Evolutionary conservation across 2,888 invertebrate genomes (phyloP).

Genomic region (Pristionchus arcanus): DNA sequence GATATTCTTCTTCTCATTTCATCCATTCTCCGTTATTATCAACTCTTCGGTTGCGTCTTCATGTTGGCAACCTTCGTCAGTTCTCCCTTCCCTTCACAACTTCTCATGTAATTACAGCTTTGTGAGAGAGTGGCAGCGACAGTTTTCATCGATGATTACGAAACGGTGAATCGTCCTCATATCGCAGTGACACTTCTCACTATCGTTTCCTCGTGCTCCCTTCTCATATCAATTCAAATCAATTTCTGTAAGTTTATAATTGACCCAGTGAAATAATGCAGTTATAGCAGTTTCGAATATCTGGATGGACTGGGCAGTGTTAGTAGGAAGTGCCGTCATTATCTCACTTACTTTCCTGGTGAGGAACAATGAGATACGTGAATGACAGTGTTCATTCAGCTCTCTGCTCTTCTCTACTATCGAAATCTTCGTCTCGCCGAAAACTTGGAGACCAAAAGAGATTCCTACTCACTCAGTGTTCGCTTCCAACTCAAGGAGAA

Average conservation of each 20-base stretch:
- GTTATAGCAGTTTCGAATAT: not conserved
- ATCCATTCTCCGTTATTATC: constrained; percentile 20
- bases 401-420: constrained; percentile 1
- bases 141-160: constrained; percentile 18
- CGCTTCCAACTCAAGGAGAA: constrained; percentile 10
- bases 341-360: not conserved
- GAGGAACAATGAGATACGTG: not conserved
- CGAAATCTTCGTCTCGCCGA: constrained; percentile 5
- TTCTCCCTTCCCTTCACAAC: not conserved
- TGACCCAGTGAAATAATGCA: not conserved
- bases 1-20: not conserved
- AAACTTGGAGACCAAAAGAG: not conserved
- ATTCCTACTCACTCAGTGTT: constrained; percentile 5
- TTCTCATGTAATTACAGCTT: not conserved
- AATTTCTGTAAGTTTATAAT: not conserved
- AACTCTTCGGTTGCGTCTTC: constrained; percentile 5
- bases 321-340: not conserved
- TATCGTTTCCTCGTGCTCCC: not conserved
- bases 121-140: constrained; percentile 22
- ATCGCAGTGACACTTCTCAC: not conserved
- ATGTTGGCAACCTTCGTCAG: constrained; percentile 18
- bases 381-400: not conserved
- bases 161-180: not conserved
- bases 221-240: not conserved
- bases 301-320: not conserved